Evolutionary conservation across 2,113 vertebrate genomes (phyloP), one percentile per base, ranked within the genome.

Genomic region (Cephalopterus ornatus): DNA sequence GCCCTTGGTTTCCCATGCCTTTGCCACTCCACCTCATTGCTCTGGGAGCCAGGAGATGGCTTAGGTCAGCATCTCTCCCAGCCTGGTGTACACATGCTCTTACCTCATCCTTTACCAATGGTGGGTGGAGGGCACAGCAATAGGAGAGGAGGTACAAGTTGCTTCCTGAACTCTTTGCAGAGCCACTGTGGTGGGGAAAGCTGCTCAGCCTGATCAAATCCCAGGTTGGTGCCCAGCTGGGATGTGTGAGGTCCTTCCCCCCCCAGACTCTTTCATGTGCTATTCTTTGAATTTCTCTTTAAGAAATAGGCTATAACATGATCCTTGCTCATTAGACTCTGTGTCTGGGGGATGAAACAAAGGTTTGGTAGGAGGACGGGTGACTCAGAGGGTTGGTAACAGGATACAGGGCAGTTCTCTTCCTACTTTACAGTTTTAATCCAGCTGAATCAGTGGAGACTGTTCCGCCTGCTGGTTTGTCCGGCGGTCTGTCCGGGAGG

Each of bases 341-440:
- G 44, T 53, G 78, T 90, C 89, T 93, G 90, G 59, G 94, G 92
- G 85, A 75, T 76, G 92, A 87, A 90, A 55, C 67, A 55, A 77
- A 86, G 92, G 90, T 85, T 94, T 15, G n/a, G 85, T 70, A 91
- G 95, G 81, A 70, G 49, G 91, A 71, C 0, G 10, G 56, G 73
- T 97, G 95, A 97, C 86, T 96, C 93, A 93, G 83, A 71, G 72
- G 56, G 66, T 30, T 93, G 88, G 83, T 93, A 93, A 49, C 52
- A 95, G 90, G 93, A 88, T 93, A 33, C 65, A 37, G 92, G 72
- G 80, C 73, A 93, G 52, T 67, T 93, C 3, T 0, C 63, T 95
- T 94, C 93, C 88, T 63, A 35, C 42, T 86, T 93, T 80, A 72
- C 76, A 81, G 85, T 81, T 89, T 86, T 56, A 92, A 94, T 87